Evolutionary conservation across 2,888 invertebrate species (phyloP).

Genomic region (Neoitamus cyanurus): DNA sequence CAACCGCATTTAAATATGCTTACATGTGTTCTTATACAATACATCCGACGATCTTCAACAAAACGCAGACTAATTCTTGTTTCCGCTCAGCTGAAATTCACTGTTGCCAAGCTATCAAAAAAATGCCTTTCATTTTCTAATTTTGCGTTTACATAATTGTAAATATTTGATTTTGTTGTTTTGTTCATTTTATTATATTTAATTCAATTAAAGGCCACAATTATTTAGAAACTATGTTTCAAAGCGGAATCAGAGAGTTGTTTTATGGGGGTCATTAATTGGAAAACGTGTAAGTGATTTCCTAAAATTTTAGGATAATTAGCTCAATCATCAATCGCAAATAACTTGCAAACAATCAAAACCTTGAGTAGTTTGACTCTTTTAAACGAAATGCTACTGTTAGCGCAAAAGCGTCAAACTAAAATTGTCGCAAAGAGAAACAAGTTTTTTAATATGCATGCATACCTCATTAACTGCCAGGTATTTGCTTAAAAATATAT

Average conservation of each 20-base stretch:
- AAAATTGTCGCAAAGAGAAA: not conserved
- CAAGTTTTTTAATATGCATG: not conserved
- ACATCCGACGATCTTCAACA: not conserved
- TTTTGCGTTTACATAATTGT: not conserved
- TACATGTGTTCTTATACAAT: not conserved
- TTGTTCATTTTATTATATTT: not conserved
- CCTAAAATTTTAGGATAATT: not conserved
- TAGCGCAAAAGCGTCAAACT: not conserved
- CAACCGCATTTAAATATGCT: not conserved
- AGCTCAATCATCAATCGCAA: not conserved
- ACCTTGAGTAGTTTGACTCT: not conserved
- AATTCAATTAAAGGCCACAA: constrained; percentile 34
- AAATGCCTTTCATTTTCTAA: not conserved
- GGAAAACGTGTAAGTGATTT: not conserved
- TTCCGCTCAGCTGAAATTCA: not conserved
- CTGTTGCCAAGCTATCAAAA: not conserved
- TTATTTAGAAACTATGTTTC: constrained; percentile 31
- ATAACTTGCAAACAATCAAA: not conserved
- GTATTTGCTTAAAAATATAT: not conserved
- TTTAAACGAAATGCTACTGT: not conserved
- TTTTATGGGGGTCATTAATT: not conserved
- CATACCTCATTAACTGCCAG: not conserved
- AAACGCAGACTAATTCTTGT: not conserved
- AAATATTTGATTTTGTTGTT: not conserved
- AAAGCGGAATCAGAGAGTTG: not conserved